A percentile compares a stretch with the other conserved stretches of the same genome.
These are phyloP conservation scores for Andrena haemorrhoa DNA, from an alignment of 2,888 invertebrate species.

Conservation along the genomic window DNA sequence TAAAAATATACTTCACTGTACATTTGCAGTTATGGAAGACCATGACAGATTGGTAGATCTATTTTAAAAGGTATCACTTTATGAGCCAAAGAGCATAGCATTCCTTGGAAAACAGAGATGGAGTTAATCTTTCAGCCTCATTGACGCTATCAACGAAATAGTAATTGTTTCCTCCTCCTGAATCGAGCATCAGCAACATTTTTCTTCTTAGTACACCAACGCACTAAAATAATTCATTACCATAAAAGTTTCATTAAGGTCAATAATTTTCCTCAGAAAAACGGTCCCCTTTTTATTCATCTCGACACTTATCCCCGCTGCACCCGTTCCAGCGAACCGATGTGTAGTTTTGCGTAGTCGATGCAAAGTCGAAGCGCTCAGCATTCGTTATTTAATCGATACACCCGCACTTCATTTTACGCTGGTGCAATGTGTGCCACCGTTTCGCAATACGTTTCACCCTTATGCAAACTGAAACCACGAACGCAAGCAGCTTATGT, in stretches of 20 bases:
- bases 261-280: background rate
- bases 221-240: background rate
- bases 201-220: too few species aligned
- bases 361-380: conserved; percentile 24
- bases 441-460: conserved; percentile 11
- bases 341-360: background rate
- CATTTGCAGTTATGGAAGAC: too few species aligned
- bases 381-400: conserved; percentile 52
- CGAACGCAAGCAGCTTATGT: conserved; percentile 38
- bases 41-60: too few species aligned
- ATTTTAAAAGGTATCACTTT: too few species aligned
- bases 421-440: conserved; percentile 8
- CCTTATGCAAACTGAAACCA: conserved; percentile 36
- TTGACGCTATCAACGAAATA: too few species aligned
- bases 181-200: too few species aligned
- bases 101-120: too few species aligned
- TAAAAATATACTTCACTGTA: too few species aligned
- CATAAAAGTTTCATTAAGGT: background rate
- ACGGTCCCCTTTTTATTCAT: background rate
- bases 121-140: too few species aligned
- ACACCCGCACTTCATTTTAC: conserved; percentile 42
- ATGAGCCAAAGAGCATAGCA: too few species aligned
- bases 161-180: too few species aligned
- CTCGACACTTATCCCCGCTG: background rate
- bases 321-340: background rate